phyloP scores from a whole-genome alignment of 2,113 vertebrate genomes.

The Anguilla rostrata region DNA sequence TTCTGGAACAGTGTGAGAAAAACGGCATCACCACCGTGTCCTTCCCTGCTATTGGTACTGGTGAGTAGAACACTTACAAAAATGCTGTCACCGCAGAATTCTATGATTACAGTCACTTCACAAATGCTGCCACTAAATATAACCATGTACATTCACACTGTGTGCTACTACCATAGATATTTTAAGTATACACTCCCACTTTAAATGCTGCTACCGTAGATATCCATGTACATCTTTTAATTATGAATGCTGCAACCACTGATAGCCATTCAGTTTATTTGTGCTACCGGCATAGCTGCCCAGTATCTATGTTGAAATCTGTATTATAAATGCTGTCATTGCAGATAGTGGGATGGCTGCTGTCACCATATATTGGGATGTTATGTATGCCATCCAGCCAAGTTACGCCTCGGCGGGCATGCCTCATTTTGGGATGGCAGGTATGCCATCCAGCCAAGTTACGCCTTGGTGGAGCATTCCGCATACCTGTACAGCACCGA shows the following conservation, averaged over 20 bases:
- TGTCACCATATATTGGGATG: not conserved
- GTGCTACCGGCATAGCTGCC: not conserved
- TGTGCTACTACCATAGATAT: too few species aligned
- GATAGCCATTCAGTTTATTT: not conserved
- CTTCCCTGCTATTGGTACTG: conserved; percentile 59
- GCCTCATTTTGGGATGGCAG: too few species aligned
- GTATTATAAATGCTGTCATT: not conserved
- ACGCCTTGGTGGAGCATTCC: too few species aligned
- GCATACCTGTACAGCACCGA: too few species aligned
- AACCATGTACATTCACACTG: too few species aligned
- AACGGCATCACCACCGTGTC: conserved; percentile 53
- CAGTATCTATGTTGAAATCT: too few species aligned
- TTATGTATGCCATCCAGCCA: too few species aligned
- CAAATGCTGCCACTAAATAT: too few species aligned
- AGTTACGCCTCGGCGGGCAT: too few species aligned
- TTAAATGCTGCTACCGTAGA: not conserved
- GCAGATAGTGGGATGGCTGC: not conserved
- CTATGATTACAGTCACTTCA: not conserved
- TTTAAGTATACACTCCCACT: too few species aligned
- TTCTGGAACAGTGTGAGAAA: conserved; percentile 55
- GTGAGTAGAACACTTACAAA: conserved; percentile 24
- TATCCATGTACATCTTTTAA: not conserved
- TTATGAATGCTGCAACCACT: not conserved
- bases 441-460: too few species aligned
- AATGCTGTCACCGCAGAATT: not conserved